Conservation (phyloP, 2,888 invertebrate genomes). For the Thalpophila matura region DNA sequence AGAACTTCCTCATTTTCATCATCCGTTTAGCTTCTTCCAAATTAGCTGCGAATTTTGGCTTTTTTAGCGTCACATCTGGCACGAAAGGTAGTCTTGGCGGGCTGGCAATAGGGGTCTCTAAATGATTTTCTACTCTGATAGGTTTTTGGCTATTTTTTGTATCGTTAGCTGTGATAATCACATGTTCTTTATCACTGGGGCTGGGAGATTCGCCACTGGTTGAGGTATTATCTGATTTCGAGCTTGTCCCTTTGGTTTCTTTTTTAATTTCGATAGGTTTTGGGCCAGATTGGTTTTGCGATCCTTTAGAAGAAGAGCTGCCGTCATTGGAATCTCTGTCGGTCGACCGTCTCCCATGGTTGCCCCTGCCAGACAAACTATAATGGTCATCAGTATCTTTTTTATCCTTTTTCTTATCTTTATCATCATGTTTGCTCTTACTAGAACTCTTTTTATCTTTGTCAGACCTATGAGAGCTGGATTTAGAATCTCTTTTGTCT, state of each 20-base stretch:
- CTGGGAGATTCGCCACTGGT: constrained; percentile 87
- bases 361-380: constrained; percentile 92
- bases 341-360: constrained; percentile 93
- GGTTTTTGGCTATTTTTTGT: constrained; percentile 75
- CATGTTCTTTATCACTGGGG: constrained; percentile 87
- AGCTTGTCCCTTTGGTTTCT: constrained; percentile 82
- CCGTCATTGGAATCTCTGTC: constrained; percentile 96
- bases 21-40: constrained; percentile 92
- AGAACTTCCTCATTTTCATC: constrained; percentile 92
- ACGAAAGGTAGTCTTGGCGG: constrained; percentile 84
- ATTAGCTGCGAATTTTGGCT: constrained; percentile 93
- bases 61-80: constrained; percentile 90
- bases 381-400: constrained; percentile 93
- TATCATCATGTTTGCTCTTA: constrained; percentile 84
- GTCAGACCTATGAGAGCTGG: constrained; percentile 82
- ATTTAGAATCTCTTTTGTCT: constrained; percentile 78
- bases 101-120: constrained; percentile 79
- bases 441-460: constrained; percentile 83
- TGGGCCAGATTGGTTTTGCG: constrained; percentile 77
- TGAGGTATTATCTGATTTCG: constrained; percentile 85
- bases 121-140: constrained; percentile 81
- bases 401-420: constrained; percentile 87
- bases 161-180: constrained; percentile 66
- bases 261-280: constrained; percentile 82
- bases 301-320: constrained; percentile 88